phyloP scores from a whole-genome alignment of 2,797 vertebrate species.

The Silurus aristotelis region DNA sequence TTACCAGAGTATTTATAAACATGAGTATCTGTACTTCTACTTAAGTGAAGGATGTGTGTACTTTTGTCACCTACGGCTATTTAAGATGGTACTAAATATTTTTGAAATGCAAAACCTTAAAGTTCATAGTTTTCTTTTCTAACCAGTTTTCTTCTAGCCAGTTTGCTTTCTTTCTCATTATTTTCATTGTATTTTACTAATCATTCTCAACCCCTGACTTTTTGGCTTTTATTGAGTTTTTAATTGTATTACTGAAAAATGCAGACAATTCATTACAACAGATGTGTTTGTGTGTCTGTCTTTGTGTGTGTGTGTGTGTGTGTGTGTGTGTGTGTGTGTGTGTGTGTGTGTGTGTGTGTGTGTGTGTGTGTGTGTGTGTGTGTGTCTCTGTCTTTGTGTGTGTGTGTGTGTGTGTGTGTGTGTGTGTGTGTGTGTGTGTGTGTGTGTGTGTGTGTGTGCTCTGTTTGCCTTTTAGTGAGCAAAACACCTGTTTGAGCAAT shows the following conservation, averaged over 20 bases:
- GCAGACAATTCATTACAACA: constrained; percentile 18
- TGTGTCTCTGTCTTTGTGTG: constrained; percentile 21
- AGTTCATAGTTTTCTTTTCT: background rate
- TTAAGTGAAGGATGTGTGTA: no score
- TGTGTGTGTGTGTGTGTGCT: constrained; percentile 26
- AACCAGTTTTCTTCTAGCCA: background rate
- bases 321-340: constrained; percentile 23
- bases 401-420: background rate
- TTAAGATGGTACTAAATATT: background rate
- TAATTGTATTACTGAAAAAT: constrained; percentile 34
- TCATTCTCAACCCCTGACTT: background rate
- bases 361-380: no score
- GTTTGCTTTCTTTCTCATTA: background rate
- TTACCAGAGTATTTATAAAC: no score
- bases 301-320: background rate
- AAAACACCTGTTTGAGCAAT: constrained; percentile 44
- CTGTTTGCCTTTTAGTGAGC: background rate
- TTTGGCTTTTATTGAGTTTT: constrained; percentile 11
- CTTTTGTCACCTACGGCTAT: no score
- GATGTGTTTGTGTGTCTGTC: background rate
- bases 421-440: constrained; percentile 14
- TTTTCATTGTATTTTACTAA: background rate
- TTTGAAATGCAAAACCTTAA: background rate
- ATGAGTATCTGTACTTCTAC: no score
- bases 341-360: constrained; percentile 18